Evolutionary conservation across 2,113 vertebrate species (phyloP), one percentile per base, ranked within the genome.

Genomic region (Sisor rabdophorus): DNA sequence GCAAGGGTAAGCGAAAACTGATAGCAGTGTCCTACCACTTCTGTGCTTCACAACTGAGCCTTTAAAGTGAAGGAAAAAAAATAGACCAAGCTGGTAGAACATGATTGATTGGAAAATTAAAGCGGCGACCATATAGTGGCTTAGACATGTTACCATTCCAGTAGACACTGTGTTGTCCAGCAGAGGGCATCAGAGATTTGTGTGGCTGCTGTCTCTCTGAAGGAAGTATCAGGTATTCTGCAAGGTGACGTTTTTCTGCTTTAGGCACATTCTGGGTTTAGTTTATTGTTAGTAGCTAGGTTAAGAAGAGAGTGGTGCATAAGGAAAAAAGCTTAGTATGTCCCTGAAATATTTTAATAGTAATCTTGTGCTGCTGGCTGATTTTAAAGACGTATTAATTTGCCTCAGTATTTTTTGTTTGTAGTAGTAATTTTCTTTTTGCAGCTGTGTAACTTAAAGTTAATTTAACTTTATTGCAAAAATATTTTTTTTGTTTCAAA

Each of bases 71-170:
- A 32, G 44, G 77, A 67, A 60, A 52, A 61, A 44, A 69, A 30
- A 20, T 20, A 44, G 63, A 69, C 40, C 15, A 50, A 68, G 76
- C 69, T 52, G 61, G 55, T 70, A 69, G 65, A 48, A 63, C 22
- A 28, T 47, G 48, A 81, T 75, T 50, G 70, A 56, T 59, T 68
- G 74, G 19, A 60, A 72, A 56, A 82, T 81, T 71, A 80, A 80
- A 79, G 84, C 78, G 60, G 59, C 65, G 77, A 84, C 84, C 80
- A 71, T 82, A 50, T 83, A 83, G 85, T 86, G 86, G 79, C 86
- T 83, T 87, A 84, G 80, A 83, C 74, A 78, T 78, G 79, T 81
- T 81, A 82, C 85, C 86, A 86, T 85, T 87, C 84, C 81, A 84
- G 80, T 82, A 73, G 80, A 82, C 83, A 83, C 80, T 79, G 83